Conservation (phyloP, 2,113 vertebrate genomes). For the Toxotes jaculatrix region DNA sequence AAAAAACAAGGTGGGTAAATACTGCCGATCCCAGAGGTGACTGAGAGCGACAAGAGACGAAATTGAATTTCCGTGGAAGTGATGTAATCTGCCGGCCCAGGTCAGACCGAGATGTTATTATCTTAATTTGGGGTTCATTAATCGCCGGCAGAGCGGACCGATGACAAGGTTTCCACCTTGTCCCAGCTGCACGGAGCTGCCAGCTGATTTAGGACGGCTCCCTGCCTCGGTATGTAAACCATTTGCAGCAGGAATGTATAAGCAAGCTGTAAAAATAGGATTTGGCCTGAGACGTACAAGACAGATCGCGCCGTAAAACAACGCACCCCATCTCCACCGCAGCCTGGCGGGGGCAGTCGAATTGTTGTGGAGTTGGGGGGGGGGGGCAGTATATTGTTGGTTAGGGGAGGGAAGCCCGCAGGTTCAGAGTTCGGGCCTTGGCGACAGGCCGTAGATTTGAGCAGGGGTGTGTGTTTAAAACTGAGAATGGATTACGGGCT, state of each 20-base stretch:
- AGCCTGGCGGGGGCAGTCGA: constrained; percentile 72
- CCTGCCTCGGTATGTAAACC: constrained; percentile 93
- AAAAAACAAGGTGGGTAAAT: constrained; percentile 49
- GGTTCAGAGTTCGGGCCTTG: constrained; percentile 84
- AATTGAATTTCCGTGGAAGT: constrained; percentile 80
- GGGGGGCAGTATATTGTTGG: neutral
- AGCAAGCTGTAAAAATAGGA: constrained; percentile 96
- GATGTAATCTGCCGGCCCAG: constrained; percentile 76
- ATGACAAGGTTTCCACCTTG: constrained; percentile 89
- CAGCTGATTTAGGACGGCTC: constrained; percentile 95
- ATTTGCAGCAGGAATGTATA: constrained; percentile 92
- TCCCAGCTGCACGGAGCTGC: constrained; percentile 88
- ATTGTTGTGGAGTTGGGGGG: neutral
- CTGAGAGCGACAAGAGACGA: constrained; percentile 64
- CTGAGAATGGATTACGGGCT: constrained; percentile 83
- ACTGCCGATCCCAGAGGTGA: neutral
- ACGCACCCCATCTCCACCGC: constrained; percentile 84
- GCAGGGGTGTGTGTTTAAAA: constrained; percentile 85
- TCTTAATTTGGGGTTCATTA: constrained; percentile 82
- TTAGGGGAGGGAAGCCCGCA: constrained; percentile 71
- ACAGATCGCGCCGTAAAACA: constrained; percentile 89
- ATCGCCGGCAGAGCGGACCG: constrained; percentile 80
- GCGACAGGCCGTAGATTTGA: constrained; percentile 88
- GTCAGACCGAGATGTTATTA: constrained; percentile 76
- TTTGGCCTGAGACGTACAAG: constrained; percentile 89